Conservation (phyloP, 2,888 invertebrate species). For the Chymomyza procnemis region DNA sequence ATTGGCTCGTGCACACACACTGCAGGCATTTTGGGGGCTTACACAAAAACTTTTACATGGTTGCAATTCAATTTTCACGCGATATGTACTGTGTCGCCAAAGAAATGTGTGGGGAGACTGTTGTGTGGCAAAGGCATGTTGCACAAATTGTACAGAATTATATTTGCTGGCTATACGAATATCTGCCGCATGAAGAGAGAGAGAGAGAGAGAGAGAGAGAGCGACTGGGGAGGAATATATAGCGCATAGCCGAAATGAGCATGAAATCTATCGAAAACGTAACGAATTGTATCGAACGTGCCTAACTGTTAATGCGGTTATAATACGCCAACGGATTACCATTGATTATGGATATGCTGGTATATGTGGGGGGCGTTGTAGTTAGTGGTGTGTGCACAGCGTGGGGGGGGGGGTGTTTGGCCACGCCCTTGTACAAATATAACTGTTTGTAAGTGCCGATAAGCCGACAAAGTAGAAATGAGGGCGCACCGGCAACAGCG, state of each 20-base stretch:
- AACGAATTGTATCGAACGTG: conserved; percentile 69
- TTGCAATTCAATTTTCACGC: conserved; percentile 60
- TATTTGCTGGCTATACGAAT: conserved; percentile 45
- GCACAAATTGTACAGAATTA: conserved; percentile 64
- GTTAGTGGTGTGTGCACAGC: conserved; percentile 1
- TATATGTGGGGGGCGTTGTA: conserved; percentile 16
- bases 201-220: not conserved
- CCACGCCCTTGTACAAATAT: conserved; percentile 43
- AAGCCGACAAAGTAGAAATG: not conserved
- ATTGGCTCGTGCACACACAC: not conserved
- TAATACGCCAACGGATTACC: conserved; percentile 72
- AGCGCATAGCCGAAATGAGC: conserved; percentile 56
- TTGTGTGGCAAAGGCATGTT: conserved; percentile 26
- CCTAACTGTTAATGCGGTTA: conserved; percentile 72
- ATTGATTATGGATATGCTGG: conserved; percentile 65
- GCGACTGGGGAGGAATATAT: not conserved
- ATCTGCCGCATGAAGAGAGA: not conserved
- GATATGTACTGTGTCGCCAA: not conserved
- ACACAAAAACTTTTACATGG: conserved; percentile 29
- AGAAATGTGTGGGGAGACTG: not conserved
- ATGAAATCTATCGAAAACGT: conserved; percentile 66
- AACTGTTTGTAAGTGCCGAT: conserved; percentile 41
- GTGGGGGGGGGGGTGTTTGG: conserved; percentile 16
- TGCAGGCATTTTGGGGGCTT: conserved; percentile 20
- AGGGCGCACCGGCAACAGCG: not conserved